Evolutionary conservation across 2,888 invertebrate genomes (phyloP).

Genomic region (Luperina nickerlii): DNA sequence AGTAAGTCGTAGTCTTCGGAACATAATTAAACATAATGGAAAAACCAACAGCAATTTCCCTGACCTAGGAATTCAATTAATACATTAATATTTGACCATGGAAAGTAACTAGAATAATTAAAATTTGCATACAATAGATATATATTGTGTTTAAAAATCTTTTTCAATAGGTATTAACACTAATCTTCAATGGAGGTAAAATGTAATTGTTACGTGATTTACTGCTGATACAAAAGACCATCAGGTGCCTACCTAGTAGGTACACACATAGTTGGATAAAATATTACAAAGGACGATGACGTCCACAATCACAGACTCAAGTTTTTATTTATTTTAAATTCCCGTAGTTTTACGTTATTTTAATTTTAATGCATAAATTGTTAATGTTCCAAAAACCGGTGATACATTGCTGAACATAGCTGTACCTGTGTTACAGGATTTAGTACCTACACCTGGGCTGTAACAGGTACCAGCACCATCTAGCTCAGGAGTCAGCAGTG

Average conservation of each 20-base stretch:
- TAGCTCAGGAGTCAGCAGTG: too few species aligned
- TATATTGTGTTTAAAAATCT: not conserved
- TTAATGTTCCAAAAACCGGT: too few species aligned
- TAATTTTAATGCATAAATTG: too few species aligned
- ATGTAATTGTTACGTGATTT: too few species aligned
- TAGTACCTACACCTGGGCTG: too few species aligned
- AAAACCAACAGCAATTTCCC: not conserved
- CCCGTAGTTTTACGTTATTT: too few species aligned
- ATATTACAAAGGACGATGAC: not conserved
- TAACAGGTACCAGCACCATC: too few species aligned
- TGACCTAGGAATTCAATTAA: conserved; percentile 4
- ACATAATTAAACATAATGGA: not conserved
- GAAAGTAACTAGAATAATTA: conserved; percentile 18
- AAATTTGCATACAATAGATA: conserved; percentile 33
- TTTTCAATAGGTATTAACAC: not conserved
- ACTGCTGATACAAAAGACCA: not conserved
- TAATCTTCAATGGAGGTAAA: not conserved
- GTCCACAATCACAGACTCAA: not conserved
- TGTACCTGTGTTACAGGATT: too few species aligned
- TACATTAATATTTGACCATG: conserved; percentile 6
- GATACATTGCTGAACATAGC: too few species aligned
- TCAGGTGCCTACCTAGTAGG: not conserved
- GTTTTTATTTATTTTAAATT: not conserved
- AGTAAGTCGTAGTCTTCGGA: too few species aligned
- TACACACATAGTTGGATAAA: too few species aligned